Conservation (phyloP, 2,797 vertebrate species). For the Myotis pilosus region DNA sequence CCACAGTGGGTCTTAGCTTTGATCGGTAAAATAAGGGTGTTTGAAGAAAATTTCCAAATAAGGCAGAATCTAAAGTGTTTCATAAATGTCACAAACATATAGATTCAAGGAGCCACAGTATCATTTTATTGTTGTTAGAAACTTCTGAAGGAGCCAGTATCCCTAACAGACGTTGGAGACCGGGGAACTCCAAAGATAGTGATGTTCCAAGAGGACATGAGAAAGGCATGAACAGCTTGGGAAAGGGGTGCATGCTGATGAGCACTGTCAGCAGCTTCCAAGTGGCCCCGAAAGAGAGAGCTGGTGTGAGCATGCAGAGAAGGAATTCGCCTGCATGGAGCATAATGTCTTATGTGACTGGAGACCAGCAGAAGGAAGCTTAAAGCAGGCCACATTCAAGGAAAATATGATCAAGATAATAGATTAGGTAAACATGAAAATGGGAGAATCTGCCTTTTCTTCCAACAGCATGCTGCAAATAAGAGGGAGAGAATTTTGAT, state of each 20-base stretch:
- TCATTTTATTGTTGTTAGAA: not conserved
- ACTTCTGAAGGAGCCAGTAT: not conserved
- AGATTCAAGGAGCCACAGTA: not conserved
- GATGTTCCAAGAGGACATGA: not conserved
- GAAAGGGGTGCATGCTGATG: not conserved
- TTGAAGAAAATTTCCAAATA: slow-evolving; percentile 18
- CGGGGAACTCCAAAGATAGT: not conserved
- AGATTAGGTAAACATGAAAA: not conserved
- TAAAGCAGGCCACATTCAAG: not conserved
- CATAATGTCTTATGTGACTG: not conserved
- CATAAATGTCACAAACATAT: not conserved
- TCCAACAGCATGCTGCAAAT: not conserved
- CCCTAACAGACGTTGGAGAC: not conserved
- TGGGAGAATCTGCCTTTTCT: not conserved
- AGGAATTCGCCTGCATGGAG: not conserved
- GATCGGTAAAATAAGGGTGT: not conserved
- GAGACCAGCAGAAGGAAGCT: not conserved
- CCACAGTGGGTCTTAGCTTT: not conserved
- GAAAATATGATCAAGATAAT: not conserved
- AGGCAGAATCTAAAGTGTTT: not conserved
- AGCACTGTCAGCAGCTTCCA: not conserved
- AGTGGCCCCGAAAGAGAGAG: not conserved
- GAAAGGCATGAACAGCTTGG: not conserved
- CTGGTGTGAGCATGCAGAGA: not conserved
- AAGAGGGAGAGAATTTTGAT: not conserved